These are phyloP conservation scores for Butorides virescens DNA, from an alignment of 2,113 vertebrate species.

Conservation along the genomic window DNA sequence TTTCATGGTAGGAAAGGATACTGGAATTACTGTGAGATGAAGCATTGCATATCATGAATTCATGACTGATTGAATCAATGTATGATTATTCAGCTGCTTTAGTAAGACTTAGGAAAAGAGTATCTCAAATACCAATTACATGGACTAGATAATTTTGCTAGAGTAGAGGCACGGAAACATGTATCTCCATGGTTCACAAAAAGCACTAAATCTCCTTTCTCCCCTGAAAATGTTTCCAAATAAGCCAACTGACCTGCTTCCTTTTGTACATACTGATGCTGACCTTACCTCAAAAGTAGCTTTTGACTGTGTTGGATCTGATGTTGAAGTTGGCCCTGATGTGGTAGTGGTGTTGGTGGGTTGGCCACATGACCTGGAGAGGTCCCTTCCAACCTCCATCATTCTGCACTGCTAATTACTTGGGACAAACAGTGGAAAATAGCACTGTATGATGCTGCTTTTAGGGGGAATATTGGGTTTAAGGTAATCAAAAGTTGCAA, in stretches of 20 bases:
- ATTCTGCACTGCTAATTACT: background rate
- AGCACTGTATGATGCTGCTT: background rate
- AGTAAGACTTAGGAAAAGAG: background rate
- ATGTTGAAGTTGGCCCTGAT: background rate
- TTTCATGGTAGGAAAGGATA: background rate
- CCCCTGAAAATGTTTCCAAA: background rate
- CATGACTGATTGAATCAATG: background rate
- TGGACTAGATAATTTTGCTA: background rate
- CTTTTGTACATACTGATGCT: background rate
- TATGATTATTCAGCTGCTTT: background rate
- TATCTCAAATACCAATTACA: background rate
- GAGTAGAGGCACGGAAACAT: background rate
- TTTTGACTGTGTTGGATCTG: background rate
- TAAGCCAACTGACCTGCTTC: background rate
- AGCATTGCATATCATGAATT: background rate
- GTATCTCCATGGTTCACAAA: background rate
- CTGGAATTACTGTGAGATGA: background rate
- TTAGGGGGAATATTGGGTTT: background rate
- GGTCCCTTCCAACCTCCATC: background rate
- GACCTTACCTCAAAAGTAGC: background rate
- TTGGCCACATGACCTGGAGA: background rate
- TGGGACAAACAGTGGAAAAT: background rate
- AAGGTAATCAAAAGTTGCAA: background rate
- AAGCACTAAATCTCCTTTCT: background rate
- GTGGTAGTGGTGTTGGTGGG: background rate